These are phyloP conservation scores for Cyrtonyx montezumae DNA, from an alignment of 2,113 vertebrate species.

Conservation along the genomic window DNA sequence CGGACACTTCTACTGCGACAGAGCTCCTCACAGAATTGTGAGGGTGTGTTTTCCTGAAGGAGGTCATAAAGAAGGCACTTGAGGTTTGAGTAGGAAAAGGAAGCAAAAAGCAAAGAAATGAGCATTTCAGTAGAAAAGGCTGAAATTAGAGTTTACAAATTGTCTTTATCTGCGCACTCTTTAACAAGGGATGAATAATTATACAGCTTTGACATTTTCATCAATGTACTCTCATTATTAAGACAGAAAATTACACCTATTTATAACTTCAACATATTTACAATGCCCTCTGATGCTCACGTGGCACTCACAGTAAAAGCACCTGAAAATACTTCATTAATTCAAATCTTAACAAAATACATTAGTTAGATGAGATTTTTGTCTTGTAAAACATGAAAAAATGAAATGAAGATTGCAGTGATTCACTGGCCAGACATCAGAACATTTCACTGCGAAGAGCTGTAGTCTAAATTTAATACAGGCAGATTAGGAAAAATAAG, in stretches of 20 bases:
- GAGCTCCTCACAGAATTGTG: not conserved
- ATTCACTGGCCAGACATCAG: not conserved
- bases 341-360: not conserved
- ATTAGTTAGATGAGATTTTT: not conserved
- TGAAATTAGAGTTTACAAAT: constrained; percentile 36
- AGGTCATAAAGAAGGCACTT: not conserved
- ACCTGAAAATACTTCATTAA: constrained; percentile 38
- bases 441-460: not conserved
- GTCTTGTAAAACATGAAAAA: not conserved
- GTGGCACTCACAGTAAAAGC: not conserved
- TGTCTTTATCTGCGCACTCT: constrained; percentile 3
- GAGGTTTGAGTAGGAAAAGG: not conserved
- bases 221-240: constrained; percentile 62
- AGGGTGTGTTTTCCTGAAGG: not conserved
- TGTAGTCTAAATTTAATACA: not conserved
- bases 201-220: constrained; percentile 69
- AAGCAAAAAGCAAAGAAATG: not conserved
- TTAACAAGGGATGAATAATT: constrained; percentile 45
- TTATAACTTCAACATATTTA: constrained; percentile 62
- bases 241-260: constrained; percentile 59
- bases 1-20: not conserved
- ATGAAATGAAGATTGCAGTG: not conserved
- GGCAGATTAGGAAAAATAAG: not conserved
- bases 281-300: constrained; percentile 32
- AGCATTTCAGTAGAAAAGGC: not conserved